Conservation (phyloP, 1,140 invertebrate species). For the Drosophila quadrilineata region DNA sequence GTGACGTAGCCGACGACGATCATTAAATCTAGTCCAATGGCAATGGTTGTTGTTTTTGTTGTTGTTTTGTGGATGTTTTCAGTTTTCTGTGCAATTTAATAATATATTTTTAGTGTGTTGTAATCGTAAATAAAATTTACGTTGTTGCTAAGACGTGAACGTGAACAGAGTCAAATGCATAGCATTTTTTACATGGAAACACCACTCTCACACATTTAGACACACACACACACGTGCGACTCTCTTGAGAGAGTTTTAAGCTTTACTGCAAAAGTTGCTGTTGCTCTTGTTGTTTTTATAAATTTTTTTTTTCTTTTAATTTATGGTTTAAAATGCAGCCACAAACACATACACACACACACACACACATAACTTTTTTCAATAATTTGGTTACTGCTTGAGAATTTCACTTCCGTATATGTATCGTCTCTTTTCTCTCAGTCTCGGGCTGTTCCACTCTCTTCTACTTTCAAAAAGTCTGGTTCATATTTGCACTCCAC, state of each 20-base stretch:
- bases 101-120: constrained; percentile 67
- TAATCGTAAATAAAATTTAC: constrained; percentile 65
- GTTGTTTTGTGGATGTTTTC: constrained; percentile 30
- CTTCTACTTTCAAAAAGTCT: constrained; percentile 67
- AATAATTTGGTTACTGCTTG: constrained; percentile 47
- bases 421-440: constrained; percentile 48
- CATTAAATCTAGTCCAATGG: constrained; percentile 7
- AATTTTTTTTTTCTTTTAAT: constrained; percentile 33
- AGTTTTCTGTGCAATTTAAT: constrained; percentile 63
- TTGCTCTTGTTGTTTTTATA: background rate
- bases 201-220: constrained; percentile 14
- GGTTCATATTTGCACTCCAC: constrained; percentile 55
- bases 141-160: constrained; percentile 77
- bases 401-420: constrained; percentile 76
- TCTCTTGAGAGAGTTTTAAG: constrained; percentile 40
- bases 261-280: constrained; percentile 35
- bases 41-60: constrained; percentile 7
- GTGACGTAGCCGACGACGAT: background rate
- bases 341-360: constrained; percentile 24
- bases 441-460: constrained; percentile 17
- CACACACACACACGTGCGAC: constrained; percentile 5
- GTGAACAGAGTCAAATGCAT: constrained; percentile 55
- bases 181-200: constrained; percentile 17
- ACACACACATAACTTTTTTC: constrained; percentile 25
- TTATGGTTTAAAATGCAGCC: constrained; percentile 47